phyloP scores from a whole-genome alignment of 2,113 vertebrate species.

The Amphilophus citrinellus region DNA sequence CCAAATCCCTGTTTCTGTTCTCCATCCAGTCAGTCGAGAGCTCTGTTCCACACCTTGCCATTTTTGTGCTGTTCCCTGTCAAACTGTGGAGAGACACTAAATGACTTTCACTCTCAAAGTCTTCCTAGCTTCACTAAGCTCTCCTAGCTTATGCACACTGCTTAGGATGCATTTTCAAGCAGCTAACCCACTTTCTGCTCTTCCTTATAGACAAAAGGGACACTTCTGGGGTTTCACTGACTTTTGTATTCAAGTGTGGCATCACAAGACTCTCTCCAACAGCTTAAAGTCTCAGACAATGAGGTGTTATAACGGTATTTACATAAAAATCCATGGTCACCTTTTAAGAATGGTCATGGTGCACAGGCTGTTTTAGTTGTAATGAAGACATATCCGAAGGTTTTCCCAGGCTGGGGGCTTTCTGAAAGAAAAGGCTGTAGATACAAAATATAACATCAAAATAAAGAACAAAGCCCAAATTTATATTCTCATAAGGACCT shows the following conservation, averaged over 20 bases:
- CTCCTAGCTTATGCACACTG: constrained; percentile 47
- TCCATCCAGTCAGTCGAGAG: constrained; percentile 1
- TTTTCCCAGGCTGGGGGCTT: not conserved
- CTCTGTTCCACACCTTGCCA: constrained; percentile 25
- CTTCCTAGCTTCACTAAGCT: constrained; percentile 48
- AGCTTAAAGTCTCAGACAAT: constrained; percentile 48
- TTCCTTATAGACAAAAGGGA: constrained; percentile 48
- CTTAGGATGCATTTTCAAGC: constrained; percentile 57
- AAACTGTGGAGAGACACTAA: constrained; percentile 49
- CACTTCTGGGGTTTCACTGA: constrained; percentile 50
- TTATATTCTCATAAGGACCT: not conserved
- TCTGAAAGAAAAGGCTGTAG: not conserved
- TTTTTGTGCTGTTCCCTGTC: constrained; percentile 24
- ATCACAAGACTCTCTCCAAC: constrained; percentile 13
- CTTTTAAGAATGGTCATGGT: constrained; percentile 27
- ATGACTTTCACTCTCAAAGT: constrained; percentile 54
- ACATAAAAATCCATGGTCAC: constrained; percentile 33
- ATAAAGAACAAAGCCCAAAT: not conserved
- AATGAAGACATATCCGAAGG: not conserved
- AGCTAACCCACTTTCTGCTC: constrained; percentile 65
- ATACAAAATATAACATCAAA: not conserved
- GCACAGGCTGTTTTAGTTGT: constrained; percentile 22
- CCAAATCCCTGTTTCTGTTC: not conserved
- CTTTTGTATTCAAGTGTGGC: constrained; percentile 32
- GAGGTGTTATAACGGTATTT: constrained; percentile 18